Evolutionary conservation across 1,140 invertebrate species (phyloP).

Genomic region (Apocrypta bakeri): DNA sequence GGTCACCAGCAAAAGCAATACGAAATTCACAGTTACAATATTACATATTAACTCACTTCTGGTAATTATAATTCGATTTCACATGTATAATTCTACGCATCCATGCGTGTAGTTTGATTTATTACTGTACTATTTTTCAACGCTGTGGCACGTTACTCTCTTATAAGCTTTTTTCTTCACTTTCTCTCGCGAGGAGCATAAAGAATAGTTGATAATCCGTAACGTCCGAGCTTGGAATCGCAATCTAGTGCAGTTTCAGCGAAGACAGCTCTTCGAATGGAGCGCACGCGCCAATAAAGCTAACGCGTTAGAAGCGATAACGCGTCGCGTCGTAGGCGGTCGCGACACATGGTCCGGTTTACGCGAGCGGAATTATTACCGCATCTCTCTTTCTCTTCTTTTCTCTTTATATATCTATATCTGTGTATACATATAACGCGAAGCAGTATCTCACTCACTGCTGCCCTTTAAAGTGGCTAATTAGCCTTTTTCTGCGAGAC

Average conservation of each 20-base stretch:
- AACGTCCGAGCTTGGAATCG: no score
- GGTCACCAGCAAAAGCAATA: no score
- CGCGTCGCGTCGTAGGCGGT: slow-evolving; percentile 63
- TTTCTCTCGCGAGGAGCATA: not conserved
- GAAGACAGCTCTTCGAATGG: slow-evolving; percentile 2
- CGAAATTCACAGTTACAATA: no score
- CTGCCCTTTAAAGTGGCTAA: slow-evolving; percentile 43
- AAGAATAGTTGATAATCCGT: not conserved
- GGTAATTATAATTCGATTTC: no score
- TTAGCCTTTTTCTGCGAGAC: slow-evolving; percentile 35
- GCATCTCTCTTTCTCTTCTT: not conserved
- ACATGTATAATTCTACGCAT: no score
- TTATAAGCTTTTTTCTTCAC: no score
- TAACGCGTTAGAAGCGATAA: slow-evolving; percentile 50
- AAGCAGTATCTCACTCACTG: not conserved
- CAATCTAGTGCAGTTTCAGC: not conserved
- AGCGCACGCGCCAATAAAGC: not conserved
- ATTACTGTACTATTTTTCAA: no score
- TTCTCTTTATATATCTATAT: not conserved
- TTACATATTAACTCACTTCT: no score
- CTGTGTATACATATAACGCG: not conserved
- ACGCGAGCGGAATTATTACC: slow-evolving; percentile 21
- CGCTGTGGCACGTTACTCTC: no score
- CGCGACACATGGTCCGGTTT: slow-evolving; percentile 44
- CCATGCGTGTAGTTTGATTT: no score